Evolutionary conservation across 2,113 vertebrate species (phyloP), one percentile per base, ranked within the genome.

Genomic region (Probosciger aterrimus): DNA sequence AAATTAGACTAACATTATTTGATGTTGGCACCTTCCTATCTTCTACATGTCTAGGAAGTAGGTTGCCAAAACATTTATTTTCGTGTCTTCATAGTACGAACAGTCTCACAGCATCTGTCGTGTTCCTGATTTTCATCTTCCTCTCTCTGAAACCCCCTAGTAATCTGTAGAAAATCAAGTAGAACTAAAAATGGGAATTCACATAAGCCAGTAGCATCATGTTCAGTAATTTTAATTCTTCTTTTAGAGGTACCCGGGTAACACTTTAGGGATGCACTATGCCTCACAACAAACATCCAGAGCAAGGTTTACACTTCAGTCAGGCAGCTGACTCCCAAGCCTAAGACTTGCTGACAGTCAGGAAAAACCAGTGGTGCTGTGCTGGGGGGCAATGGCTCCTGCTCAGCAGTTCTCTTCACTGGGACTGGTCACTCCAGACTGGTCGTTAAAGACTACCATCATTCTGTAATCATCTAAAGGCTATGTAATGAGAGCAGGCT

Each of bases 81-180:
- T 84, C 8, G 0, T 86, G 24, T 87, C 62, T 89, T 93, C 37
- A 11, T 78, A 75, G 83, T 82, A 87, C 17, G 0, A 88, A 94
- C 64, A 67, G 74, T 79, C 31, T 91, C 39, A 41, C 16, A 37
- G 62, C 89, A 92, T 95, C 93, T 92, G 81, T 91, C 5, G 0
- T 82, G 77, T 92, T 92, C 88, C 69, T 75, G 69, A 55, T 89
- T 95, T 93, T 91, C 62, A 52, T 84, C 65, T 85, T 28, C 18
- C 67, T 30, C 60, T 90, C 7, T 77, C 47, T 93, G 44, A 91
- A 94, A 17, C 49, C 65, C 44, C 41, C 60, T 52, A 75, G 62
- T 80, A 83, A 77, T 94, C 78, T 63, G 25, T 64, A 78, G 43
- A 76, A 78, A 90, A 73, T 25, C 43, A 86, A 88, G 14, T 59